phyloP scores from a whole-genome alignment of 2,797 vertebrate genomes.

The Odontamblyopus rebecca region DNA sequence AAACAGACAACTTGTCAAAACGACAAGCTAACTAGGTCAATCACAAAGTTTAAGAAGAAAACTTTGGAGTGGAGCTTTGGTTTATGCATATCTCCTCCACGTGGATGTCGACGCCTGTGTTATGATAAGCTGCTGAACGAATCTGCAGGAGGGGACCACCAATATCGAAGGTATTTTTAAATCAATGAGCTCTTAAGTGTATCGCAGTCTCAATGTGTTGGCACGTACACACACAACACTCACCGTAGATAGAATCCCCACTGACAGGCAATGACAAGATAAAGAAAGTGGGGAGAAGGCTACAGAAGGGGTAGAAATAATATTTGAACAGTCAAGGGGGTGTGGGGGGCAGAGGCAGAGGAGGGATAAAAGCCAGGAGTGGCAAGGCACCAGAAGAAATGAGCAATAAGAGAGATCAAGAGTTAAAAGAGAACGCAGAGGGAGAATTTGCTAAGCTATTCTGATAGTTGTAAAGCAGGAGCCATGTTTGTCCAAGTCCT shows the following conservation, averaged over 20 bases:
- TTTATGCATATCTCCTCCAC: constrained; percentile 64
- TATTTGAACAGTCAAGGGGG: constrained; percentile 71
- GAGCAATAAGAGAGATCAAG: constrained; percentile 68
- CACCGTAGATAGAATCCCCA: constrained; percentile 75
- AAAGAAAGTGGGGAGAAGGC: constrained; percentile 69
- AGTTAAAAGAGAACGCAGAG: constrained; percentile 59
- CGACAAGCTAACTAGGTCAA: constrained; percentile 79
- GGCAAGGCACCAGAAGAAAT: constrained; percentile 68
- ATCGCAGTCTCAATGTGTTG: constrained; percentile 75
- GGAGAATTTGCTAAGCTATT: constrained; percentile 45
- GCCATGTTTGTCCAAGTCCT: constrained; percentile 50
- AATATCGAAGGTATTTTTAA: constrained; percentile 84
- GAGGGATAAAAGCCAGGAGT: constrained; percentile 57
- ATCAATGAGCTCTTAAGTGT: constrained; percentile 81
- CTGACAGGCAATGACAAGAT: constrained; percentile 82
- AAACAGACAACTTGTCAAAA: constrained; percentile 77
- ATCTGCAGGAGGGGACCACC: constrained; percentile 75
- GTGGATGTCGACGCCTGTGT: constrained; percentile 49
- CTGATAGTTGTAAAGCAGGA: constrained; percentile 43
- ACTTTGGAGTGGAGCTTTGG: constrained; percentile 77
- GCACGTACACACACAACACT: constrained; percentile 68
- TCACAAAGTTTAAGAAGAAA: constrained; percentile 79
- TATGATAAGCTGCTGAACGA: constrained; percentile 73
- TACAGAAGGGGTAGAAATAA: constrained; percentile 70
- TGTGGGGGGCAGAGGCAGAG: constrained; percentile 15